Conservation (phyloP, 2,888 invertebrate species). For the Siphlonurus alternatus region DNA sequence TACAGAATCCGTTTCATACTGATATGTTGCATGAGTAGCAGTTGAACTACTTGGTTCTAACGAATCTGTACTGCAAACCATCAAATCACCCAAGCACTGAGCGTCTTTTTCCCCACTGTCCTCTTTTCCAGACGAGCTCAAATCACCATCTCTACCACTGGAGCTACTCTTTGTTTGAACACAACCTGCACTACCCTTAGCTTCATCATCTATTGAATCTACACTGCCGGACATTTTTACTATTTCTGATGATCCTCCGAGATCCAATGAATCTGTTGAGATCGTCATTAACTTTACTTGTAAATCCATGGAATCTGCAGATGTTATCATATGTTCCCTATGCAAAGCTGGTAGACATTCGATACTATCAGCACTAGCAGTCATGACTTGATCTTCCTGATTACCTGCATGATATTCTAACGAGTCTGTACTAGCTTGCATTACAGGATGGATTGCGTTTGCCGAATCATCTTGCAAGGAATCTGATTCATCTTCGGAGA, state of each 20-base stretch:
- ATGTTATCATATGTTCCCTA: not conserved
- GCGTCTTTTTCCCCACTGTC: conserved; percentile 18
- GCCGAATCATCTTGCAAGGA: conserved; percentile 22
- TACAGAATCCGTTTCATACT: conserved; percentile 67
- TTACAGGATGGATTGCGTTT: conserved; percentile 29
- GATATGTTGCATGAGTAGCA: conserved; percentile 67
- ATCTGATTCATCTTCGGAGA: conserved; percentile 14
- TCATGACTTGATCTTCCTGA: conserved; percentile 21
- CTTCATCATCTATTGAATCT: conserved; percentile 32
- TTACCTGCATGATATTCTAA: conserved; percentile 26
- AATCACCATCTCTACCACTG: conserved; percentile 29
- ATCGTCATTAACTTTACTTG: conserved; percentile 13
- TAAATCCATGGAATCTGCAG: conserved; percentile 5
- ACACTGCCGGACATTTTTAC: conserved; percentile 23
- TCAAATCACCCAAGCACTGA: conserved; percentile 19
- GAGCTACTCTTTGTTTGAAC: conserved; percentile 25
- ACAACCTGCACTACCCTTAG: conserved; percentile 9
- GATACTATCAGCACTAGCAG: conserved; percentile 27
- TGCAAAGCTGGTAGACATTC: conserved; percentile 24
- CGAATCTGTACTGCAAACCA: conserved; percentile 52
- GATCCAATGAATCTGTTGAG: conserved; percentile 33
- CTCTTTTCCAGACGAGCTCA: conserved; percentile 28
- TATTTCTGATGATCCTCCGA: conserved; percentile 20
- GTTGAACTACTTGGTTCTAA: conserved; percentile 62
- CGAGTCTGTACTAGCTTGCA: conserved; percentile 45